These are phyloP conservation scores for Frieseomelitta varia DNA, from an alignment of 1,140 invertebrate species.

Conservation along the genomic window DNA sequence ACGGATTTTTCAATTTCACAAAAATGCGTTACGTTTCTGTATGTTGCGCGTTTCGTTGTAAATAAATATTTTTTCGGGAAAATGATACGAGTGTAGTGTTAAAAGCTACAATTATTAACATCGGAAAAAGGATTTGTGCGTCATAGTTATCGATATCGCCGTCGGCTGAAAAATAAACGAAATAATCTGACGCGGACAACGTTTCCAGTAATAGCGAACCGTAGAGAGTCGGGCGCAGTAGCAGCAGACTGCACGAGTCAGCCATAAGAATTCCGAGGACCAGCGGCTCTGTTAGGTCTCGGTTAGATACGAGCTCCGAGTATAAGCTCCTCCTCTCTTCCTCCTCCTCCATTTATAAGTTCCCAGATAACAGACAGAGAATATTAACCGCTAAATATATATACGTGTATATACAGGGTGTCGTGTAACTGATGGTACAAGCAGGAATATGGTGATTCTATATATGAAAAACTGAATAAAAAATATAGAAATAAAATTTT, in stretches of 20 bases:
- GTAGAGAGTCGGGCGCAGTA: slow-evolving; percentile 3
- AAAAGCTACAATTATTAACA: not conserved
- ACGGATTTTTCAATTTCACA: not conserved
- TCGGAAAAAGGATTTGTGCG: not conserved
- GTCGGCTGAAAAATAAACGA: not conserved
- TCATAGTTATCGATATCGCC: slow-evolving; percentile 1
- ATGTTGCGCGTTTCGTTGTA: not conserved
- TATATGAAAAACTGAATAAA: too few species aligned
- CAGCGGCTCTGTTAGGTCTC: slow-evolving; percentile 8
- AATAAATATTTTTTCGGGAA: not conserved
- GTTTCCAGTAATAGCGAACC: not conserved
- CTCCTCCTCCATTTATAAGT: slow-evolving; percentile 1
- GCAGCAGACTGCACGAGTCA: slow-evolving; percentile 44
- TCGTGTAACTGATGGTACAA: too few species aligned
- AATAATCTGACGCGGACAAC: not conserved
- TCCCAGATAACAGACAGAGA: slow-evolving; percentile 14
- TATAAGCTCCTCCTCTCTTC: not conserved
- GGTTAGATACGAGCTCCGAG: slow-evolving; percentile 24
- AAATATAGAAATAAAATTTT: too few species aligned
- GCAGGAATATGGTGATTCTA: too few species aligned
- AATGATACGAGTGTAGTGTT: not conserved
- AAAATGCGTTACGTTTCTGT: not conserved
- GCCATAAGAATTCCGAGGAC: slow-evolving; percentile 43
- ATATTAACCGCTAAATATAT: slow-evolving; percentile 13
- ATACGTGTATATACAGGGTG: too few species aligned